These are phyloP conservation scores for Aphelenchoides bicaudatus DNA, from an alignment of 2,888 invertebrate genomes.

Conservation along the genomic window DNA sequence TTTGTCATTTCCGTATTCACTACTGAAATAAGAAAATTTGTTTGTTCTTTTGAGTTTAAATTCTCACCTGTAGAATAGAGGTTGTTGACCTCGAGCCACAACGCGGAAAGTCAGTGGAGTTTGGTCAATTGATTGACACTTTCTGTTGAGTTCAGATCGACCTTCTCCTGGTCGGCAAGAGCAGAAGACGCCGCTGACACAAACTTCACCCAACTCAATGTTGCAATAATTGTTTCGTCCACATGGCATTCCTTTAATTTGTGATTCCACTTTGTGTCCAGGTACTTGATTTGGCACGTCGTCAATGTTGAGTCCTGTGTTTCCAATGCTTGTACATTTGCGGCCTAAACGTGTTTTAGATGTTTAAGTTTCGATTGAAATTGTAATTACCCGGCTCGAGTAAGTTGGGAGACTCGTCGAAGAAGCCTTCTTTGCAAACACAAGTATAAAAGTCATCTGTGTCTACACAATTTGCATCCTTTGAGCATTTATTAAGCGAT, in stretches of 20 bases:
- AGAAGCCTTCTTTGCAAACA: conserved; percentile 50
- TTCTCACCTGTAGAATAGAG: conserved; percentile 58
- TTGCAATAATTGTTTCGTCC: conserved; percentile 41
- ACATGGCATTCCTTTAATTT: conserved; percentile 39
- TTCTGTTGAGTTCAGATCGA: conserved; percentile 37
- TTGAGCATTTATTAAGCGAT: conserved; percentile 49
- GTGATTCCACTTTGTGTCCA: conserved; percentile 12
- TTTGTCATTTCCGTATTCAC: conserved; percentile 47
- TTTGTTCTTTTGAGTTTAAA: too few species aligned
- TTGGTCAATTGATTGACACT: conserved; percentile 43
- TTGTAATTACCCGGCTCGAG: conserved; percentile 50
- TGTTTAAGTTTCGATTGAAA: too few species aligned
- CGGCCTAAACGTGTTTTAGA: too few species aligned
- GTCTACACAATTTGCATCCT: conserved; percentile 52
- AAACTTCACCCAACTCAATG: conserved; percentile 42
- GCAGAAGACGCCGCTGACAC: conserved; percentile 55
- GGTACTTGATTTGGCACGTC: conserved; percentile 19
- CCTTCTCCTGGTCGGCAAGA: conserved; percentile 56
- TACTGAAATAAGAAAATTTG: too few species aligned
- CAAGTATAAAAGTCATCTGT: conserved; percentile 54
- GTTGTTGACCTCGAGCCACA: conserved; percentile 39
- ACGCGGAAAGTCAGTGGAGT: conserved; percentile 52
- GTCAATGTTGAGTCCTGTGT: conserved; percentile 22
- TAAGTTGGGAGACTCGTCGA: conserved; percentile 52
- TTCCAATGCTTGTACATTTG: background rate